A percentile compares a stretch with the other conserved stretches of the same genome.
These are phyloP conservation scores for Tympanuchus pallidicinctus DNA, from an alignment of 2,113 vertebrate genomes.

Conservation along the genomic window DNA sequence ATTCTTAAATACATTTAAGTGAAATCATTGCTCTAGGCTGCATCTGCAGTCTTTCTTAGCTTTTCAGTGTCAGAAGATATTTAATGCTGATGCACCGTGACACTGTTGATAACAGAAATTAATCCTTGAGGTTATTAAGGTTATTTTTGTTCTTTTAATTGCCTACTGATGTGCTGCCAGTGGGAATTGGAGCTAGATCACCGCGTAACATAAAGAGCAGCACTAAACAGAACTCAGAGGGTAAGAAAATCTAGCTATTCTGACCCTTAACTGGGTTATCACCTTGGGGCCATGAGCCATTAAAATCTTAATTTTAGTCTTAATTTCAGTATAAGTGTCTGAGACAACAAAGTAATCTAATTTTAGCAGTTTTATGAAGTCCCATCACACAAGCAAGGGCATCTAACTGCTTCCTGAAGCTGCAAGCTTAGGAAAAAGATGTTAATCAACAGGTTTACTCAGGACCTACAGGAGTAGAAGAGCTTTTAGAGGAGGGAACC, in stretches of 20 bases:
- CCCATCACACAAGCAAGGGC: background rate
- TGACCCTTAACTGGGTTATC: background rate
- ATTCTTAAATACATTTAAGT: background rate
- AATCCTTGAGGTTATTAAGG: background rate
- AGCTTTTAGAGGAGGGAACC: background rate
- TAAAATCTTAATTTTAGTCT: background rate
- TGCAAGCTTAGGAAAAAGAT: accelerated
- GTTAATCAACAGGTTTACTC: background rate
- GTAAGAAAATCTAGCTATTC: background rate
- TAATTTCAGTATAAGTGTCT: background rate
- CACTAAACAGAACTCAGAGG: background rate
- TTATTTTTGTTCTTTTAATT: background rate
- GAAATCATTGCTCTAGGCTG: background rate
- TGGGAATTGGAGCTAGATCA: background rate
- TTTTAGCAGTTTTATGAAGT: background rate
- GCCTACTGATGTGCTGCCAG: background rate
- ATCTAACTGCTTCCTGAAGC: background rate
- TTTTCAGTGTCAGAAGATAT: background rate
- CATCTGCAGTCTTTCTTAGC: background rate
- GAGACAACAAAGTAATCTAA: background rate
- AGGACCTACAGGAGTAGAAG: background rate
- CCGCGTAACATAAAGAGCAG: background rate
- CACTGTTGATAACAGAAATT: background rate
- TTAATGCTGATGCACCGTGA: background rate
- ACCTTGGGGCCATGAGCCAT: background rate